Conservation (phyloP, 2,113 vertebrate genomes). For the Lamprologus sp. region DNA sequence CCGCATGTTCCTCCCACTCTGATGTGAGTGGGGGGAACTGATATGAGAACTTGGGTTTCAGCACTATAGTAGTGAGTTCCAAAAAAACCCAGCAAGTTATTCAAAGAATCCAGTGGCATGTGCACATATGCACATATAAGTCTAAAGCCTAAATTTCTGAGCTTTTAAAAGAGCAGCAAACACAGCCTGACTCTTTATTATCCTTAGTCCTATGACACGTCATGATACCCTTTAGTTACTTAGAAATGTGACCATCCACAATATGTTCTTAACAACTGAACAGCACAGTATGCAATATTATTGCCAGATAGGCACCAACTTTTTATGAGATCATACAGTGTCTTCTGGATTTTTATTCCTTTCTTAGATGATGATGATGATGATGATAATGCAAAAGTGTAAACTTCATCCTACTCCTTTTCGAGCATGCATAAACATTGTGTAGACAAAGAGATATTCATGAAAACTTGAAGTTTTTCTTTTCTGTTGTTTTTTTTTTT, state of each 20-base stretch:
- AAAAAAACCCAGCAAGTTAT: background rate
- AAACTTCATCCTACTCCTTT: background rate
- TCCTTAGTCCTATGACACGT: background rate
- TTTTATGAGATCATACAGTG: background rate
- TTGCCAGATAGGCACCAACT: background rate
- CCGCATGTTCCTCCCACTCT: background rate
- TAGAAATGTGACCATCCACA: background rate
- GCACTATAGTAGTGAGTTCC: background rate
- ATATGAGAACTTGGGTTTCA: background rate
- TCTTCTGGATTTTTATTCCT: background rate
- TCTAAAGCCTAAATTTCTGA: background rate
- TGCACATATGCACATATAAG: background rate
- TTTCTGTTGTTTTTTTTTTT: background rate
- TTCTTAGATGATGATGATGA: background rate
- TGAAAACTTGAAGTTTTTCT: background rate
- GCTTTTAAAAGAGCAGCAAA: background rate
- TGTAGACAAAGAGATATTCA: background rate
- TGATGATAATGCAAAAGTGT: background rate
- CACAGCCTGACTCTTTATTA: background rate
- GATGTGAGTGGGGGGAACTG: background rate
- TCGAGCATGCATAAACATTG: background rate
- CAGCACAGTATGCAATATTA: background rate
- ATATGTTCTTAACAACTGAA: background rate
- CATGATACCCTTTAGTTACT: background rate
- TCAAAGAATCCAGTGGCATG: background rate